Percentiles rank a stretch among this genome's conserved stretches.
Conservation (phyloP, 2,888 invertebrate genomes). For the Thelaira solivaga region DNA sequence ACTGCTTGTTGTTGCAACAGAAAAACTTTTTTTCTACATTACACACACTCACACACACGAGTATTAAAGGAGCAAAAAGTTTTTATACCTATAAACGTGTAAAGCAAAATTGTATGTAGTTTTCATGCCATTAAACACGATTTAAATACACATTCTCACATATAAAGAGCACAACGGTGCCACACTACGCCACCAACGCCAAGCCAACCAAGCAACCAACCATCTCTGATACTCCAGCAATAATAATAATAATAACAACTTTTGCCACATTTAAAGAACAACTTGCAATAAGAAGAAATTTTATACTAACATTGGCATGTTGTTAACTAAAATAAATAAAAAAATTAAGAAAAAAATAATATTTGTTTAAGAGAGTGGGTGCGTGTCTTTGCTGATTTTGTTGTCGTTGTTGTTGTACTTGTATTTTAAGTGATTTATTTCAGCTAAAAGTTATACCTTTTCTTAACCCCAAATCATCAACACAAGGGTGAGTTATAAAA, state of each 20-base stretch:
- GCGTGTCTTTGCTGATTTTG: constrained; percentile 48
- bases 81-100: constrained; percentile 12
- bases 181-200: constrained; percentile 3
- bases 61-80: constrained; percentile 27
- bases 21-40: constrained; percentile 17
- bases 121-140: constrained; percentile 67
- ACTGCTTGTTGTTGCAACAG: constrained; percentile 21
- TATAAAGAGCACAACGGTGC: constrained; percentile 15
- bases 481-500: constrained; percentile 37
- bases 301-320: constrained; percentile 42
- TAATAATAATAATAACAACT: background rate
- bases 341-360: background rate
- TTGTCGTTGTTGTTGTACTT: constrained; percentile 14
- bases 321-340: constrained; percentile 34
- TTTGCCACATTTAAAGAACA: constrained; percentile 39
- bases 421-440: constrained; percentile 49
- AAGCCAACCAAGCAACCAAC: too few relatives aligned
- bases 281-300: constrained; percentile 50
- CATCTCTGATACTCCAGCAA: background rate
- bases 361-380: constrained; percentile 41
- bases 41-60: constrained; percentile 43
- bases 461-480: constrained; percentile 25
- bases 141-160: constrained; percentile 59
- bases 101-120: constrained; percentile 59
- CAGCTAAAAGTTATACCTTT: constrained; percentile 42